These are phyloP conservation scores for Mustelus asterias DNA, from an alignment of 2,113 vertebrate genomes.

Conservation along the genomic window DNA sequence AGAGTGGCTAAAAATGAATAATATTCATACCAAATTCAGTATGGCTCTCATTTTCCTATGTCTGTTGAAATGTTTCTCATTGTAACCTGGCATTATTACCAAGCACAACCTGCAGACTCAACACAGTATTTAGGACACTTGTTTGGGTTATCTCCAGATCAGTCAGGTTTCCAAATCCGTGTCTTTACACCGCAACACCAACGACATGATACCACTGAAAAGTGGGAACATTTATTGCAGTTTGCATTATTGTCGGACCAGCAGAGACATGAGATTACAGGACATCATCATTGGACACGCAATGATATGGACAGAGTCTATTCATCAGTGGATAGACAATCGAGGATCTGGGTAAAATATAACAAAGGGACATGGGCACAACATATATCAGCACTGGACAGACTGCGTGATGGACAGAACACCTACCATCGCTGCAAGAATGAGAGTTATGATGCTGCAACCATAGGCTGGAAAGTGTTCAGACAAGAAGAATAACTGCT, in stretches of 20 bases:
- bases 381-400: neutral
- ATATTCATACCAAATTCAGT: neutral
- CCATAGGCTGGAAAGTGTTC: neutral
- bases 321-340: neutral
- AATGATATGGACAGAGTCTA: neutral
- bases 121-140: neutral
- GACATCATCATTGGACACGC: neutral
- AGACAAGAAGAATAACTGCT: neutral
- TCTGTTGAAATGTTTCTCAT: neutral
- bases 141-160: neutral
- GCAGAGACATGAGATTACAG: neutral
- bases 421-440: neutral
- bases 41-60: neutral
- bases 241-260: neutral
- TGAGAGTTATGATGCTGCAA: neutral
- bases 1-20: neutral
- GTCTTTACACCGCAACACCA: neutral
- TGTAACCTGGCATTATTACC: neutral
- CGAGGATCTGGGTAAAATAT: neutral
- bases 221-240: neutral
- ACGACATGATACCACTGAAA: neutral
- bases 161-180: neutral
- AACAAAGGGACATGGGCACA: neutral
- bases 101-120: neutral
- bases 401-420: neutral